phyloP scores from a whole-genome alignment of 2,797 vertebrate species.

The Rhabdomys pumilio region DNA sequence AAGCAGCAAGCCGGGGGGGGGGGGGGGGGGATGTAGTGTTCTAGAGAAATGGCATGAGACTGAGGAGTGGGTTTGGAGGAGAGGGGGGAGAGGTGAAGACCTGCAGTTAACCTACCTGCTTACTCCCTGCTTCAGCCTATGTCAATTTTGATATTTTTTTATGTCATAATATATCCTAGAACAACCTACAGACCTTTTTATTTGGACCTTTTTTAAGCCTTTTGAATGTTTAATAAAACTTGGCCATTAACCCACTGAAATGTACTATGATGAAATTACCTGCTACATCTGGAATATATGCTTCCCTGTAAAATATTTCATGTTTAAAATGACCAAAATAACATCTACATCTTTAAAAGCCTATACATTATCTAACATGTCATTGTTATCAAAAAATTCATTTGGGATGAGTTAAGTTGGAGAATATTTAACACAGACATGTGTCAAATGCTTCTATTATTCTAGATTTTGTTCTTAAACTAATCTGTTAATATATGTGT shows the following conservation, averaged over 20 bases:
- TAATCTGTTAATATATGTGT: not conserved
- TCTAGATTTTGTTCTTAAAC: not conserved
- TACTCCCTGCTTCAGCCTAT: too few relatives aligned
- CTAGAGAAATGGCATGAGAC: not conserved
- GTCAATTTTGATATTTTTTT: not conserved
- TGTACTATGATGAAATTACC: not conserved
- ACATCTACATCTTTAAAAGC: not conserved
- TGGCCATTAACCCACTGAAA: not conserved
- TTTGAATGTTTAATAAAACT: not conserved
- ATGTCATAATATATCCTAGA: not conserved
- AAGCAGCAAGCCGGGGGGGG: not conserved
- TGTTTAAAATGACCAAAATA: not conserved
- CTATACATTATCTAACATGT: not conserved
- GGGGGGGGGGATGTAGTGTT: not conserved
- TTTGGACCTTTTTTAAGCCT: not conserved
- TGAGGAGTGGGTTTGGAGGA: not conserved
- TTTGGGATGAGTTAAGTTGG: not conserved
- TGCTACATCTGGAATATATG: not conserved
- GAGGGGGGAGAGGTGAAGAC: not conserved
- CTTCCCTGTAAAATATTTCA: not conserved
- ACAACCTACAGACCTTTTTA: not conserved
- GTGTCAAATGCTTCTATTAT: not conserved
- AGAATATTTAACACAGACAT: not conserved
- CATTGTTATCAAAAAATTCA: not conserved
- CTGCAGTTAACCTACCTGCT: not conserved